A percentile compares a stretch with the other conserved stretches of the same genome.
These are phyloP conservation scores for Drosophila mercatorum DNA, from an alignment of 2,888 invertebrate genomes.

Conservation along the genomic window DNA sequence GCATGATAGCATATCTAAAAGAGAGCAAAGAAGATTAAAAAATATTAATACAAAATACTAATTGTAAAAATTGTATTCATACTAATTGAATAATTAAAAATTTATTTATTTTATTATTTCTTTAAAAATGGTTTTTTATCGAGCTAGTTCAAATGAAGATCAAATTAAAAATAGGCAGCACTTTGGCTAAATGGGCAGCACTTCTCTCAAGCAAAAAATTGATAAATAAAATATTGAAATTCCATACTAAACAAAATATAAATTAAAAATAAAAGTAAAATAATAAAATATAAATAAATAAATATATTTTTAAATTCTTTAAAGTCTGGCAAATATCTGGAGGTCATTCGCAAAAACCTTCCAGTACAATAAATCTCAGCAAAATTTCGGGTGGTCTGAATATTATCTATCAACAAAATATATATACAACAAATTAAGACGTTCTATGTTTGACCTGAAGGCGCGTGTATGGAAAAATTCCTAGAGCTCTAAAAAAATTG, in stretches of 20 bases:
- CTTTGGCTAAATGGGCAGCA: not conserved
- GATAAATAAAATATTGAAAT: not conserved
- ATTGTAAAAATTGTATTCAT: too few relatives aligned
- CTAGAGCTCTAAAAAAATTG: conserved; percentile 10
- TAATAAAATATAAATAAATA: too few relatives aligned
- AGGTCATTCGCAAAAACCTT: not conserved
- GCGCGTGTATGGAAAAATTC: conserved; percentile 51
- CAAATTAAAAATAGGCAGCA: not conserved
- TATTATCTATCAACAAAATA: conserved; percentile 18
- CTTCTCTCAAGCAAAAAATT: not conserved
- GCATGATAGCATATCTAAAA: conserved; percentile 90
- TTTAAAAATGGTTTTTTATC: not conserved
- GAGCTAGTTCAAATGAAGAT: not conserved
- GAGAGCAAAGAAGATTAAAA: conserved; percentile 9
- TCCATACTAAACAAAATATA: not conserved
- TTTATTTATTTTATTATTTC: not conserved
- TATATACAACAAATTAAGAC: conserved; percentile 18
- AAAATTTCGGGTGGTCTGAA: conserved; percentile 16
- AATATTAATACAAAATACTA: not conserved
- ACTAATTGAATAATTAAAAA: too few relatives aligned
- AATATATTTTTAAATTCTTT: not conserved
- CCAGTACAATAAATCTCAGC: not conserved
- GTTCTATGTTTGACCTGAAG: conserved; percentile 2
- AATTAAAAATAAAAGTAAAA: not conserved
- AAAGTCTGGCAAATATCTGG: not conserved